Evolutionary conservation across 2,888 invertebrate species (phyloP).

Genomic region (Eudasyphora cyanicolor): DNA sequence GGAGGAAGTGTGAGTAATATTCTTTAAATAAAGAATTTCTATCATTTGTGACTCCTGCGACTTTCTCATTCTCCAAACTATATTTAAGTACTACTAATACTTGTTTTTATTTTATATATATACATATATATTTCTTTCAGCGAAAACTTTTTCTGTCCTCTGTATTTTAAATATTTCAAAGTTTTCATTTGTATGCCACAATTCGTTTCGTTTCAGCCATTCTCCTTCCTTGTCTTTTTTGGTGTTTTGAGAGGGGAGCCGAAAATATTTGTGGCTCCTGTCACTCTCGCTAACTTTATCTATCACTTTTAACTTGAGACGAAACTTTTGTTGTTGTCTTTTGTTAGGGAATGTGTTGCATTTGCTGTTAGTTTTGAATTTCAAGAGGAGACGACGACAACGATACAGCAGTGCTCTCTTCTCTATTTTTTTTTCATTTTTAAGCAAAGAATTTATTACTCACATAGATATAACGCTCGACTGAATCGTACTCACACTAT

Average conservation of each 20-base stretch:
- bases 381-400: neutral
- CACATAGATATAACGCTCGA: neutral
- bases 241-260: too few species aligned
- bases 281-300: conserved; percentile 37
- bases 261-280: conserved; percentile 14
- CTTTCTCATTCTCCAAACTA: neutral
- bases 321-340: conserved; percentile 8
- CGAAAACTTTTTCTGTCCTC: conserved; percentile 23
- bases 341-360: neutral
- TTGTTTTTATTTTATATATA: conserved; percentile 22
- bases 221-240: neutral
- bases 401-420: neutral
- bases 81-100: neutral
- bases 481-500: neutral
- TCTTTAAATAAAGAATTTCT: neutral
- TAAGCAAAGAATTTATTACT: conserved; percentile 32
- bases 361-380: neutral
- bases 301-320: conserved; percentile 30
- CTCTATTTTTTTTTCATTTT: neutral
- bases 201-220: neutral
- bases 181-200: neutral
- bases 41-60: conserved; percentile 12
- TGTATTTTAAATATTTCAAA: conserved; percentile 23
- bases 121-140: too few species aligned
- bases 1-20: conserved; percentile 4